Percentiles rank a stretch among this genome's conserved stretches.
These are phyloP conservation scores for Patiria miniata DNA, from an alignment of 35 echinoderm and acorn worm genomes.

Conservation along the genomic window DNA sequence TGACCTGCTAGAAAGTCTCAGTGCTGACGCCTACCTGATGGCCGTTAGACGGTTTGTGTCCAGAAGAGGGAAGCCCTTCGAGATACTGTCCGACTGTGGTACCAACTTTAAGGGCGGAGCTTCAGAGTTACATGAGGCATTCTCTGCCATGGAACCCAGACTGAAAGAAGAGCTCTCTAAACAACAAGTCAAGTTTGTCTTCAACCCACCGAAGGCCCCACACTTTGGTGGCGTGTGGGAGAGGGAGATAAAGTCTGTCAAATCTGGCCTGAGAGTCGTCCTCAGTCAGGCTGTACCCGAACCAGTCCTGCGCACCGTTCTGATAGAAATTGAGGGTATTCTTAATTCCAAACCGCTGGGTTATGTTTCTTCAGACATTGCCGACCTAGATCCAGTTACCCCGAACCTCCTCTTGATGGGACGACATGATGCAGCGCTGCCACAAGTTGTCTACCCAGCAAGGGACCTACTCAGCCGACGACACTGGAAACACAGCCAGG, in stretches of 20 bases:
- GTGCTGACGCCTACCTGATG: conserved; percentile 37
- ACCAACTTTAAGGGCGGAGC: conserved; percentile 50
- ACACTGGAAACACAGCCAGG: conserved; percentile 45
- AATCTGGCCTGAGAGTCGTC: background rate
- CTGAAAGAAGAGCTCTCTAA: background rate
- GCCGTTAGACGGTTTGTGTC: conserved; percentile 45
- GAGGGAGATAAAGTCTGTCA: background rate
- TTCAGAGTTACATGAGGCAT: conserved; percentile 27
- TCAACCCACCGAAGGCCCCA: too few species aligned
- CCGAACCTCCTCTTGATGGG: conserved; percentile 30
- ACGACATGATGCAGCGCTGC: conserved; percentile 1
- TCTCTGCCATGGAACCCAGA: background rate
- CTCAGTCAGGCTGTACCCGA: background rate
- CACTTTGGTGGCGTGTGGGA: too few species aligned
- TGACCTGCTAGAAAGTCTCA: conserved; percentile 22
- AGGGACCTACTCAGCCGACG: background rate
- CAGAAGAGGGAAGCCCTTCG: conserved; percentile 24
- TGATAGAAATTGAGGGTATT: too few species aligned
- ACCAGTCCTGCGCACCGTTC: background rate
- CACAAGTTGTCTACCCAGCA: too few species aligned
- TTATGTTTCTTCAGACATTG: too few species aligned
- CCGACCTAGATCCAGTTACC: too few species aligned
- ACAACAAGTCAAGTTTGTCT: background rate
- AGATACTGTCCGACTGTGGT: conserved; percentile 41
- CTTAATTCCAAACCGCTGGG: too few species aligned